Evolutionary conservation across 2,888 invertebrate genomes (phyloP).

Genomic region (Eristalis tenax): DNA sequence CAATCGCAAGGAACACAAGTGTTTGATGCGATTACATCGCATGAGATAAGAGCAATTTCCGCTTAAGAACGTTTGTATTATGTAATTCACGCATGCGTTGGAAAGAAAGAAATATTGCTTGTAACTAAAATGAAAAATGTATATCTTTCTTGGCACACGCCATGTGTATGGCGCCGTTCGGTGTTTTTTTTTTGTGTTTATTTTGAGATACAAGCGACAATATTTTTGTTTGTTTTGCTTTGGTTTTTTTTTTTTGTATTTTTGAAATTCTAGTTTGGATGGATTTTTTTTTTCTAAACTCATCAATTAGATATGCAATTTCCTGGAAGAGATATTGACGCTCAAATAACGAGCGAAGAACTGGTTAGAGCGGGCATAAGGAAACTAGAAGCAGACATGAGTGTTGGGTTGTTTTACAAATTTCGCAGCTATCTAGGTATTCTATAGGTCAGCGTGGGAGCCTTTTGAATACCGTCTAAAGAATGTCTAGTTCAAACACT

Average conservation of each 20-base stretch:
- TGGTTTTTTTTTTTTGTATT: neutral
- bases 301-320: no score
- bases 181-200: conserved; percentile 11
- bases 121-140: neutral
- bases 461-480: no score
- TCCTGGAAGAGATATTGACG: no score
- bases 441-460: no score
- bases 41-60: neutral
- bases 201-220: conserved; percentile 13
- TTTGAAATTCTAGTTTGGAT: neutral
- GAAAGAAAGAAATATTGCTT: neutral
- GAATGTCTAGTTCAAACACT: no score
- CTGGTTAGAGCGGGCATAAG: no score
- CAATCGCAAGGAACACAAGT: neutral
- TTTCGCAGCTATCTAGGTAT: no score
- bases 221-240: neutral
- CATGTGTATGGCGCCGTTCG: neutral
- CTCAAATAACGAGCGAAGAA: no score
- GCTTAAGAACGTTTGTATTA: neutral
- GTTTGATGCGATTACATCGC: neutral
- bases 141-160: conserved; percentile 9
- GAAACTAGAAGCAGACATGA: no score
- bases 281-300: no score
- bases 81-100: neutral
- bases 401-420: no score